Percentiles rank a stretch among this genome's conserved stretches.
Conservation (phyloP, 2,888 invertebrate genomes). For the Leptinotarsa peninsularis region DNA sequence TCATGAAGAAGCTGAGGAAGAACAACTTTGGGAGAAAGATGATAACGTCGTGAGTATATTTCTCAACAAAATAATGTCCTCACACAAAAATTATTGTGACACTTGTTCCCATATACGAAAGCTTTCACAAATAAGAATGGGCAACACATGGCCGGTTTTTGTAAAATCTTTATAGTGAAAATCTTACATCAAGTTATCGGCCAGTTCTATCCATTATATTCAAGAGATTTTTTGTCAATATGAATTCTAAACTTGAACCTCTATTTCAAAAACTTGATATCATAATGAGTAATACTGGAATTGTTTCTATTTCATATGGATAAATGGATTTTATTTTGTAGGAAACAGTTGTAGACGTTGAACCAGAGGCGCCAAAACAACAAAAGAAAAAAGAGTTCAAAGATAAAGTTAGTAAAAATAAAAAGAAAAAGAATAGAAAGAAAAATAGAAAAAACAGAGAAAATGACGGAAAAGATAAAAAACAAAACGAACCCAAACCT, state of each 20-base stretch:
- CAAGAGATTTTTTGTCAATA: no score
- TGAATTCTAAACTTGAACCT: no score
- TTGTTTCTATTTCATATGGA: background rate
- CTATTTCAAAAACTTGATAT: no score
- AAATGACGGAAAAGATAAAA: constrained; percentile 60
- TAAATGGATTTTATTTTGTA: constrained; percentile 12
- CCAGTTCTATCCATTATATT: no score
- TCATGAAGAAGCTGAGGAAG: constrained; percentile 44
- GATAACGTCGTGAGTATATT: constrained; percentile 52
- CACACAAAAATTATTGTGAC: no score
- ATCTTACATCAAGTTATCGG: no score
- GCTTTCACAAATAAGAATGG: no score
- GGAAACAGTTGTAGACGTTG: constrained; percentile 49
- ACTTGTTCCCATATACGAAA: no score
- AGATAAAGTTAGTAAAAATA: constrained; percentile 65
- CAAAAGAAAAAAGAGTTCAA: constrained; percentile 57
- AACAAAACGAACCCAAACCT: constrained; percentile 67
- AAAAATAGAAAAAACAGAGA: constrained; percentile 65
- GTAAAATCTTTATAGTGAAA: no score
- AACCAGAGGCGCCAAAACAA: constrained; percentile 50
- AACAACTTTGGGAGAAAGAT: constrained; percentile 60
- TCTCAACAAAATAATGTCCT: no score
- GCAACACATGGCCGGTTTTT: no score
- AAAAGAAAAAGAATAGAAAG: constrained; percentile 63
- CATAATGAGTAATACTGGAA: no score